Percentiles rank a stretch among this genome's conserved stretches.
phyloP scores from a whole-genome alignment of 2,113 vertebrate genomes.

The Eretmochelys imbricata region DNA sequence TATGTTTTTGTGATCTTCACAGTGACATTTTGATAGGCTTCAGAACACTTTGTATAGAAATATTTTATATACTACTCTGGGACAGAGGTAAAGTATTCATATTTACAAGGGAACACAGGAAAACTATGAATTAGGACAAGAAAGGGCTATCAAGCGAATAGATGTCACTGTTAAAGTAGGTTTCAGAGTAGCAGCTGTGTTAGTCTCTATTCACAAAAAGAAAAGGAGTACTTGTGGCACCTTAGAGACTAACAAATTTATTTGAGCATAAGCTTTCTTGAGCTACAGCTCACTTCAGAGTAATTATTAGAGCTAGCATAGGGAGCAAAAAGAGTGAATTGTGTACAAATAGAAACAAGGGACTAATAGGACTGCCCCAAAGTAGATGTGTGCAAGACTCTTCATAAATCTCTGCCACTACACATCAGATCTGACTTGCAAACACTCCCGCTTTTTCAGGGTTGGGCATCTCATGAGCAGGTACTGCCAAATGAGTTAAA shows the following conservation, averaged over 20 bases:
- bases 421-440: constrained; percentile 33
- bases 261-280: too few species aligned
- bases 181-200: too few species aligned
- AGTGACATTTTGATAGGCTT: background rate
- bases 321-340: background rate
- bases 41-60: background rate
- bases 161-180: background rate
- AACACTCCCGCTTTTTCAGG: background rate
- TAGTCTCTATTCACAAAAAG: too few species aligned
- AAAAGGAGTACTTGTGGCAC: too few species aligned
- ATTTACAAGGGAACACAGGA: background rate
- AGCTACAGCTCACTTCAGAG: too few species aligned
- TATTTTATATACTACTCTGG: background rate
- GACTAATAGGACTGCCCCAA: background rate
- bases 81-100: constrained; percentile 2
- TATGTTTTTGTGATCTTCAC: background rate
- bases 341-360: background rate
- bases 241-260: too few species aligned
- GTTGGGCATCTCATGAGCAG: constrained; percentile 47
- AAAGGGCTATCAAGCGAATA: constrained; percentile 21
- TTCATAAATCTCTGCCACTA: background rate
- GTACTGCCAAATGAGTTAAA: constrained; percentile 55
- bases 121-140: constrained; percentile 11
- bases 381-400: background rate
- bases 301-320: constrained; percentile 31